These are phyloP conservation scores for Hydrochoerus hydrochaeris DNA, from an alignment of 2,113 vertebrate species.

Conservation along the genomic window DNA sequence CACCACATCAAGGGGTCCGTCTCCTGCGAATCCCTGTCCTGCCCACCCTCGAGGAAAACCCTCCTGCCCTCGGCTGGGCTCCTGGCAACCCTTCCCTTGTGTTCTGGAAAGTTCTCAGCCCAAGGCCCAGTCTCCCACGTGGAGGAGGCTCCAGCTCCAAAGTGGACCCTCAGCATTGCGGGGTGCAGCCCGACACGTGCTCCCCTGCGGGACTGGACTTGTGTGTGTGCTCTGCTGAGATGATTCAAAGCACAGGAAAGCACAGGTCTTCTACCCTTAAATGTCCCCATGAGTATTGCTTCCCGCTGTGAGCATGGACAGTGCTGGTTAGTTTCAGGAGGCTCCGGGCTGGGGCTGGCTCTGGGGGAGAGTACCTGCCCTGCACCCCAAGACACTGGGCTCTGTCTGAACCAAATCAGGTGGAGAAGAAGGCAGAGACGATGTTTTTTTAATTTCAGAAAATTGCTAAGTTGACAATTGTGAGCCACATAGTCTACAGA, in stretches of 20 bases:
- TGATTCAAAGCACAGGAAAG: not conserved
- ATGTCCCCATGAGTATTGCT: not conserved
- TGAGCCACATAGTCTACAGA: not conserved
- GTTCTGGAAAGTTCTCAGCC: not conserved
- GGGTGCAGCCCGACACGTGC: too few relatives aligned
- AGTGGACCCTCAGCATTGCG: not conserved
- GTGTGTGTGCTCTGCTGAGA: not conserved
- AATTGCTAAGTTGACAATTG: not conserved
- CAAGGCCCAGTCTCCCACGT: accelerated
- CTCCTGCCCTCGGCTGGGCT: not conserved
- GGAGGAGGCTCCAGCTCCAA: not conserved
- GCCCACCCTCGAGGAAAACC: accelerated
- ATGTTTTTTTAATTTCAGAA: not conserved
- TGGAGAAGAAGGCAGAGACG: too few relatives aligned
- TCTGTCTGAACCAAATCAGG: not conserved
- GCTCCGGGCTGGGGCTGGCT: not conserved
- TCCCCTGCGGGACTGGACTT: accelerated
- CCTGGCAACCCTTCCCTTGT: not conserved
- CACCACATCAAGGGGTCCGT: accelerated
- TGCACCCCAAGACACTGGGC: not conserved
- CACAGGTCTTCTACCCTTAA: not conserved
- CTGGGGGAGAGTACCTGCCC: accelerated
- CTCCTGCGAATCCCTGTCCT: not conserved
- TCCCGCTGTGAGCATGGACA: not conserved
- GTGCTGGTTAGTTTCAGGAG: not conserved